Evolutionary conservation across 1,140 invertebrate species (phyloP), one percentile per base, ranked within the genome.

Genomic region (Solenopsis fugax): DNA sequence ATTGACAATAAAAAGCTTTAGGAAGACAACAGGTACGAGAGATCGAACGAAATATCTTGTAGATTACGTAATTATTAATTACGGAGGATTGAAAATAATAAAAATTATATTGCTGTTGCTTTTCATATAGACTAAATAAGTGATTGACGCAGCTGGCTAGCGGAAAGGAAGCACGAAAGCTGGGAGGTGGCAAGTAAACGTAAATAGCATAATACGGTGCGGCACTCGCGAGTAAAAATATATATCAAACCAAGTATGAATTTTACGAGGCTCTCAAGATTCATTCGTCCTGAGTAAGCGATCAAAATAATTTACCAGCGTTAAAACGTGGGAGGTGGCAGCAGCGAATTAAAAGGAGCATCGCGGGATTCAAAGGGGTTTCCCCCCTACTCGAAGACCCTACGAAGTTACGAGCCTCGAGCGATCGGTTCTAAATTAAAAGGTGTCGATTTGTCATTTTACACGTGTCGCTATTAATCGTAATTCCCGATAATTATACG

Each of bases 161-260:
- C 24, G 67, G 73, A 34, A 58, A 60, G 41, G 6, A 69, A 82
- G 37, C 29, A 58, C 34, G 34, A 41, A 50, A n/a, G 1, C 37
- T 9, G 54, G 54, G 41, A 73, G 69, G 69, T 72, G 67, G 69
- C 67, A 82, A 82, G 13, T 69, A 50, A 69, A 69, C 21, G 45
- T 45, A 69, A 50, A 69, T 50, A 69, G 37, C 0, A 9, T n/a
- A 69, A 69, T 69, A 16, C 24, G 58, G 24, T 1, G 12, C 5
- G 4, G 21, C 41, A 24, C 21, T 48, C 7, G 18, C 34, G 24
- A 72, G 24, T 21, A 58, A 67, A 41, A 81, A 81, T 71, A 56
- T 45, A 56, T 45, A 56, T 56, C 10, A 34, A 18, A 45, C 4
- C n/a, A 13, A 16, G 45, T 13, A 21, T 18, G 10, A 81, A 21